Evolutionary conservation across 2,797 vertebrate genomes (phyloP), one percentile per base, ranked within the genome.

Genomic region (Notamacropus eugenii): DNA sequence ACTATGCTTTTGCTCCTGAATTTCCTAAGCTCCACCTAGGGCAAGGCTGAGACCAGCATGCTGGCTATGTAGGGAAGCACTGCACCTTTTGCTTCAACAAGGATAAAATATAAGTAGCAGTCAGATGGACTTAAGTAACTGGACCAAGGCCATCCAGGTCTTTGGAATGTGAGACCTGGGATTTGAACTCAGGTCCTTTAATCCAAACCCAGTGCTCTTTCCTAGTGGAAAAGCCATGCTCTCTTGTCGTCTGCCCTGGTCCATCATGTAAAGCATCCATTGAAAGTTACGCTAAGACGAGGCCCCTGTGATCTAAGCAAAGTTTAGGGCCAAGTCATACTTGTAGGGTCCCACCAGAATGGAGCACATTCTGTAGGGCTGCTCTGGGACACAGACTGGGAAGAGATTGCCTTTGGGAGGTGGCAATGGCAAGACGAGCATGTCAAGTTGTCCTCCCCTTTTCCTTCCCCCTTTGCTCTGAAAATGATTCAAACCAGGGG

Each of bases 11-110:
- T 34, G 67, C 94, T 93, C 2, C 46, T 57, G 29, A 97, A 27
- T 93, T 95, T 55, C 94, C 91, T 93, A 91, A 95, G 94, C 62
- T 95, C 29, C 24, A 92, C 29, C 55, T 54, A 93, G 19, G 90
- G 62, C 3, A 95, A 94, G 92, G 40, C 52, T 74, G 92, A 40
- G 87, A 94, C 50, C 52, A 94, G 62, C 59, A 93, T 22, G 67
- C 67, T 74, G 67, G n/a, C 16, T 74, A 22, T 19, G 34, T 74
- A 92, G 14, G 16, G 14, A 6, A 74, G 94, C 57, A 4, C 52
- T 91, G 16, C 55, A 16, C 16, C 16, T 55, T 55, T 55, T 55
- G 55, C 13, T 55, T 55, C 55, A 55, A 55, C 55, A 55, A 19
- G 55, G 55, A 19, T 55, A 55, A 55, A 55, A 55, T 55, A 55